Conservation (phyloP, 1,140 invertebrate genomes). For the Brachionus sp. region DNA sequence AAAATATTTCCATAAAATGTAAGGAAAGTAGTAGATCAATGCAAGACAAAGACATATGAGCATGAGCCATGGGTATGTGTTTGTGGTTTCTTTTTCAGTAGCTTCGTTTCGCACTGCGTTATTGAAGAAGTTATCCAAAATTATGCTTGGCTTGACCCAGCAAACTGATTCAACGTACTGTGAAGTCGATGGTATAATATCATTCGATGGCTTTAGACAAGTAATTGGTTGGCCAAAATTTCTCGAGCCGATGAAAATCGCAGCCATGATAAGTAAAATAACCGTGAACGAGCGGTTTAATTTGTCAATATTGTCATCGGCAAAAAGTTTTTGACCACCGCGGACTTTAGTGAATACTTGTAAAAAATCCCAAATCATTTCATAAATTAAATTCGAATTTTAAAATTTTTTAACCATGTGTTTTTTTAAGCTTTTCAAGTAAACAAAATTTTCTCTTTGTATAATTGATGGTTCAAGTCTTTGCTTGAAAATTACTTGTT, state of each 20-base stretch:
- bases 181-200: neutral
- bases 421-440: neutral
- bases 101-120: neutral
- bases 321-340: slow-evolving; percentile 9
- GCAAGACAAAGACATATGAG: slow-evolving; percentile 63
- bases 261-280: neutral
- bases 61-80: slow-evolving; percentile 65
- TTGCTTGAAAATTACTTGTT: neutral
- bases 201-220: neutral
- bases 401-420: neutral
- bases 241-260: slow-evolving; percentile 8
- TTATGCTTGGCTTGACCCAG: neutral
- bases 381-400: neutral
- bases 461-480: neutral
- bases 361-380: slow-evolving; percentile 40
- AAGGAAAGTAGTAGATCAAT: slow-evolving; percentile 63
- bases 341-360: slow-evolving; percentile 18
- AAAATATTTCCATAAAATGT: slow-evolving; percentile 61
- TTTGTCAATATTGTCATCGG: slow-evolving; percentile 38
- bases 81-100: slow-evolving; percentile 46
- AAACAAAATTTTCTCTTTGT: neutral
- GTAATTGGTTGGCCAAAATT: slow-evolving; percentile 32
- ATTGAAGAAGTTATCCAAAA: neutral
- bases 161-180: slow-evolving; percentile 5
- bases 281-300: slow-evolving; percentile 12